Evolutionary conservation across 2,888 invertebrate species (phyloP).

Genomic region (Pachycephus smyrnensis): DNA sequence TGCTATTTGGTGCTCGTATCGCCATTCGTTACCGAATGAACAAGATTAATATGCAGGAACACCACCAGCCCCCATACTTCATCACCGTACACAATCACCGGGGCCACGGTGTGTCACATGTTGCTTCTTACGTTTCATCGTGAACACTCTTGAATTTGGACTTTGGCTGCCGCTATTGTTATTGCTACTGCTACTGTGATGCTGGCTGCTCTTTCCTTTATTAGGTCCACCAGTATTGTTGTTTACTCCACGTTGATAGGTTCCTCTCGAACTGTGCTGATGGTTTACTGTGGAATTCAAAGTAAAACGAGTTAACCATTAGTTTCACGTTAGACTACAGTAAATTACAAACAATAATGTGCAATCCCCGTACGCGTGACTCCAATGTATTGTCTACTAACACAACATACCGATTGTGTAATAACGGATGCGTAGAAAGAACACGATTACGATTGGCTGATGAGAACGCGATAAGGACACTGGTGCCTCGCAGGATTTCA

Average conservation of each 20-base stretch:
- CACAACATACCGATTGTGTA: neutral
- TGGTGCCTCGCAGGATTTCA: neutral
- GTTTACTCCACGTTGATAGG: conserved; percentile 56
- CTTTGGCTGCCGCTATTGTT: conserved; percentile 56
- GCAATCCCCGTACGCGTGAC: neutral
- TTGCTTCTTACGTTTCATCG: conserved; percentile 61
- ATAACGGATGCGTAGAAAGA: neutral
- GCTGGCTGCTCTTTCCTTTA: conserved; percentile 35
- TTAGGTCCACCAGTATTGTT: conserved; percentile 53
- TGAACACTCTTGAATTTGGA: conserved; percentile 50
- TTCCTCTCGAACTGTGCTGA: conserved; percentile 55
- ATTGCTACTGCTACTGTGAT: conserved; percentile 43
- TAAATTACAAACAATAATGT: neutral
- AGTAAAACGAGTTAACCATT: neutral
- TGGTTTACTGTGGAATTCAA: conserved; percentile 41
- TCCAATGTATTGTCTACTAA: neutral
- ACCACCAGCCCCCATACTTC: conserved; percentile 40
- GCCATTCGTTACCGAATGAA: neutral
- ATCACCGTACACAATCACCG: conserved; percentile 65
- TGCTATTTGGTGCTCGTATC: neutral
- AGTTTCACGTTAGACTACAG: neutral
- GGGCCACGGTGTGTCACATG: conserved; percentile 55
- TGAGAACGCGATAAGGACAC: neutral
- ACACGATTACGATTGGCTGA: neutral
- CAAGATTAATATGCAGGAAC: conserved; percentile 27